These are phyloP conservation scores for Paradoxurus hermaphroditus DNA, from an alignment of 2,113 vertebrate species.

Conservation along the genomic window DNA sequence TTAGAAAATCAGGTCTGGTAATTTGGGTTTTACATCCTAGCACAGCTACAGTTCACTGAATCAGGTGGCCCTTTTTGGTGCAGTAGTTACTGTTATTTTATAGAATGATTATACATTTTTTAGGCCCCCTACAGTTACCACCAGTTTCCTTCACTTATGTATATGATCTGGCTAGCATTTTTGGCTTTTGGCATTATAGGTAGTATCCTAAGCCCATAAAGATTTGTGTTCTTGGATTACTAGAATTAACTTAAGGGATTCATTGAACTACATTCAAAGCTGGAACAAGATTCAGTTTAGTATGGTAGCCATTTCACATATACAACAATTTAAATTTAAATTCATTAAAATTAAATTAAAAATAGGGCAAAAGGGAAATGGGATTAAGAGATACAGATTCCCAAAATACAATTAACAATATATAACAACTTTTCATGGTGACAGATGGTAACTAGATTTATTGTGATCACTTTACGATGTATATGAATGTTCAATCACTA, in stretches of 20 bases:
- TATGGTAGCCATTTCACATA: not conserved
- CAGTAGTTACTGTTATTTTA: not conserved
- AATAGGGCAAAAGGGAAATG: not conserved
- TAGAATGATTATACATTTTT: not conserved
- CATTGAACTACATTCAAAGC: not conserved
- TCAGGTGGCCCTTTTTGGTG: not conserved
- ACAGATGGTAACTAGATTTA: not conserved
- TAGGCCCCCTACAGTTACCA: not conserved
- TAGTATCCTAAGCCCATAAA: not conserved
- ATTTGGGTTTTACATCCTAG: not conserved
- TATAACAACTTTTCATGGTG: not conserved
- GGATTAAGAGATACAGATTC: not conserved
- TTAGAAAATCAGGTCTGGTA: not conserved
- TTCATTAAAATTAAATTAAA: not conserved
- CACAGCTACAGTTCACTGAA: not conserved
- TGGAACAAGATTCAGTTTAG: not conserved
- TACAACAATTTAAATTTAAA: not conserved
- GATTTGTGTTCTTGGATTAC: not conserved
- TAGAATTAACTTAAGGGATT: not conserved
- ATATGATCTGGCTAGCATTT: not conserved
- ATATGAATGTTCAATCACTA: not conserved
- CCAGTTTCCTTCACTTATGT: not conserved
- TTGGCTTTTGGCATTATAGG: not conserved
- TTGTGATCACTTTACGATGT: not conserved
- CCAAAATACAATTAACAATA: not conserved